Percentiles rank a stretch among this genome's conserved stretches.
These are phyloP conservation scores for Schlechtendalia chinensis DNA, from an alignment of 1,140 invertebrate species.

Conservation along the genomic window DNA sequence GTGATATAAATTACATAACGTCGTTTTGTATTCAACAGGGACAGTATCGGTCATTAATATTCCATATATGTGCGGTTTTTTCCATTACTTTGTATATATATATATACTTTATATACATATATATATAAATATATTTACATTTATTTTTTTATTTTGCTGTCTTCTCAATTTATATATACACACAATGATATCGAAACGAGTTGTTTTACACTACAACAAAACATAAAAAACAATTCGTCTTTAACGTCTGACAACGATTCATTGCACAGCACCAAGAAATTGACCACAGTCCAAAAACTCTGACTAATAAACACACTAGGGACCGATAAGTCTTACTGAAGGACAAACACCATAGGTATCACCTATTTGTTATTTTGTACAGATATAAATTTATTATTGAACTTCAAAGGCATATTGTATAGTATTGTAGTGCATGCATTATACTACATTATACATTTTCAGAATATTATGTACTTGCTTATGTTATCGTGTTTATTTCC, in stretches of 20 bases:
- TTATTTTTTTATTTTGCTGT: neutral
- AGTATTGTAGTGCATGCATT: neutral
- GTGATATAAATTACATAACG: conserved; percentile 30
- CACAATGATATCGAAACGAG: neutral
- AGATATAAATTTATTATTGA: conserved; percentile 10
- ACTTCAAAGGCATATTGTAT: neutral
- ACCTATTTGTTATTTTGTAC: neutral
- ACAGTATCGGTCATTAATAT: conserved; percentile 40
- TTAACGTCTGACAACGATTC: neutral
- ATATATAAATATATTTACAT: neutral
- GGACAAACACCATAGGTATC: neutral
- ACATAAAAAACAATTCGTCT: conserved; percentile 27
- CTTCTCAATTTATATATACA: neutral
- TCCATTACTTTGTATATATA: neutral
- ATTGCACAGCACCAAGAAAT: neutral
- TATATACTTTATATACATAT: too few relatives aligned
- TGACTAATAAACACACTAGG: conserved; percentile 37
- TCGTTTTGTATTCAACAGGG: conserved; percentile 46
- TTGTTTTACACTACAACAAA: neutral
- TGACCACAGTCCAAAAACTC: conserved; percentile 22
- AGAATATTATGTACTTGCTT: neutral
- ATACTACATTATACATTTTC: neutral
- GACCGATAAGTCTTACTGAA: conserved; percentile 31
- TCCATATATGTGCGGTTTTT: conserved; percentile 41
- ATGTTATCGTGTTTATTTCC: neutral